These are phyloP conservation scores for Melanotus villosus DNA, from an alignment of 2,888 invertebrate species.

Conservation along the genomic window DNA sequence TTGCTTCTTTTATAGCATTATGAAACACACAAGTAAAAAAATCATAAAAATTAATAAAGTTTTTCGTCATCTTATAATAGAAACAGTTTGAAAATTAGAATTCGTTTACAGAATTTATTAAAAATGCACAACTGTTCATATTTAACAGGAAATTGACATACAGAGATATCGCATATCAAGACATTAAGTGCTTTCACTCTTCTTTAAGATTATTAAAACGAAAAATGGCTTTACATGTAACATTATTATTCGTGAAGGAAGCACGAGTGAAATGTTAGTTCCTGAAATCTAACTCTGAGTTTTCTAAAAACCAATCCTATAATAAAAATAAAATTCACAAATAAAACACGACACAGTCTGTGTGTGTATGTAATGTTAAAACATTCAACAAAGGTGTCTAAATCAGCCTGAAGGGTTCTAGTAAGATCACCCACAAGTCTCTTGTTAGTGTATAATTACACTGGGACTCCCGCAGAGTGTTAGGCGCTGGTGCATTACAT, in stretches of 20 bases:
- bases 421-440: conserved; percentile 33
- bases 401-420: conserved; percentile 20
- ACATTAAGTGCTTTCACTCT: conserved; percentile 3
- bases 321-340: too few species aligned
- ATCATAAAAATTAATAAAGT: too few species aligned
- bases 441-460: conserved; percentile 47
- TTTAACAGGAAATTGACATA: not conserved
- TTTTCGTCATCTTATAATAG: too few species aligned
- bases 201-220: not conserved
- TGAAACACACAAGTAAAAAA: too few species aligned
- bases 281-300: not conserved
- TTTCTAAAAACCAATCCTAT: too few species aligned
- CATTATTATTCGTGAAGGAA: not conserved
- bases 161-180: not conserved
- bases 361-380: too few species aligned
- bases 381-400: conserved; percentile 29
- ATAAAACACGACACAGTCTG: too few species aligned
- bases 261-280: not conserved
- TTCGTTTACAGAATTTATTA: too few species aligned
- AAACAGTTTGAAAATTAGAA: too few species aligned
- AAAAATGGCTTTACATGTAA: not conserved
- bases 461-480: conserved; percentile 37
- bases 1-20: too few species aligned
- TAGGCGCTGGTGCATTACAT: conserved; percentile 46
- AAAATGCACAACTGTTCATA: too few species aligned